Evolutionary conservation across 1,140 invertebrate species (phyloP).

Genomic region (Drosophila orena): DNA sequence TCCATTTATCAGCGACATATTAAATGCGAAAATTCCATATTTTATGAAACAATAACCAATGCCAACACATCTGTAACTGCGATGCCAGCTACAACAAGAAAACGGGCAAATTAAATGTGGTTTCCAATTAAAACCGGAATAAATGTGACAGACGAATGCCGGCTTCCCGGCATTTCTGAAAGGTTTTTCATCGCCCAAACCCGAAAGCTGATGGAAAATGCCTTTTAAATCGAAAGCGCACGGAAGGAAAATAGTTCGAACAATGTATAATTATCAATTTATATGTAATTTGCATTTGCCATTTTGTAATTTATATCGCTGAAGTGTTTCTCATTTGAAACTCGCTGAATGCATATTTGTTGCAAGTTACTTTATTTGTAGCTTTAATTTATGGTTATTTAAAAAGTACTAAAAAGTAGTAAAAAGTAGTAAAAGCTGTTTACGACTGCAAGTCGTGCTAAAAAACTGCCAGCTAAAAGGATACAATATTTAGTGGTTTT

Average conservation of each 20-base stretch:
- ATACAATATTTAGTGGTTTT: background rate
- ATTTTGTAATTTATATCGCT: background rate
- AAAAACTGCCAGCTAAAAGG: background rate
- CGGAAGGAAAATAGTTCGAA: conserved; percentile 29
- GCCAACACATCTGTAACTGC: conserved; percentile 22
- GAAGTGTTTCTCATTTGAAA: background rate
- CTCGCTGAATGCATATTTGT: too few relatives aligned
- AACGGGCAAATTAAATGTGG: conserved; percentile 60
- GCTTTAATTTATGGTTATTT: too few relatives aligned
- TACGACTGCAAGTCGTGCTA: too few relatives aligned
- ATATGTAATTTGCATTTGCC: conserved; percentile 3
- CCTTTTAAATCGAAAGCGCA: conserved; percentile 10
- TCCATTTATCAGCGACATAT: conserved; percentile 57
- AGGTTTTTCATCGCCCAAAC: conserved; percentile 3
- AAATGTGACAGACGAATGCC: conserved; percentile 40
- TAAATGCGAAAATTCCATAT: conserved; percentile 58
- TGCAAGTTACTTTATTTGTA: too few relatives aligned
- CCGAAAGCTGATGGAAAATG: conserved; percentile 40
- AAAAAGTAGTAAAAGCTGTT: too few relatives aligned
- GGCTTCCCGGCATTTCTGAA: conserved; percentile 9
- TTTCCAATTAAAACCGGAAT: conserved; percentile 66
- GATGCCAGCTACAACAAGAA: conserved; percentile 21
- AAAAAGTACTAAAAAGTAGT: too few relatives aligned
- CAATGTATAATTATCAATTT: conserved; percentile 40
- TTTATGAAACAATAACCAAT: conserved; percentile 42